phyloP scores from a whole-genome alignment of 2,797 vertebrate genomes.

The Rousettus madagascariensis region DNA sequence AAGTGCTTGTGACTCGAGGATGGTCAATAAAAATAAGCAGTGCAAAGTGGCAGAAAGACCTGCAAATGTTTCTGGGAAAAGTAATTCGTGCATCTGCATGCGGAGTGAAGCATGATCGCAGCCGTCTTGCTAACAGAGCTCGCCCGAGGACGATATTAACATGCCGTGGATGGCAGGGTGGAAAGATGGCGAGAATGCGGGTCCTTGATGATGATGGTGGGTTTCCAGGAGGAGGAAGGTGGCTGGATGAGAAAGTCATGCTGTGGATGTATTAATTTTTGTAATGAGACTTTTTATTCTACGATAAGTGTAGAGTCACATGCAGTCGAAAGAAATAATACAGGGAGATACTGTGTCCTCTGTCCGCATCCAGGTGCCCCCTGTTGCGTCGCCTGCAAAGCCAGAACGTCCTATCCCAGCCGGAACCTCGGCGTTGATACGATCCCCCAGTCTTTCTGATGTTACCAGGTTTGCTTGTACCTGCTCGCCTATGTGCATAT shows the following conservation, averaged over 20 bases:
- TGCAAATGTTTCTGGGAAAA: too few species aligned
- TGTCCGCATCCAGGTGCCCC: not conserved
- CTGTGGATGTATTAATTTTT: not conserved
- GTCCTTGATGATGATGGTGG: not conserved
- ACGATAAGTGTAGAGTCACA: not conserved
- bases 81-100: not conserved
- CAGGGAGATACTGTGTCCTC: not conserved
- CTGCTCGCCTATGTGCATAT: not conserved
- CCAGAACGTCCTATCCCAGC: not conserved
- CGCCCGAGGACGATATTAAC: not conserved
- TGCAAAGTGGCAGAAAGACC: not conserved
- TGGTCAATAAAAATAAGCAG: not conserved
- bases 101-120: not conserved
- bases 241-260: not conserved
- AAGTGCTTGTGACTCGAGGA: not conserved
- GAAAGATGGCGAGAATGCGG: not conserved
- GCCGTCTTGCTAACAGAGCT: not conserved
- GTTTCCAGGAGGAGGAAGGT: not conserved
- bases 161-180: not conserved
- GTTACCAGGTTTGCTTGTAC: not conserved
- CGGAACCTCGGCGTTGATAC: not conserved
- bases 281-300: not conserved
- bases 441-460: not conserved
- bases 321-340: not conserved
- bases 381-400: not conserved